These are phyloP conservation scores for Manis crassicaudata DNA, from an alignment of 2,797 vertebrate species.

Conservation along the genomic window DNA sequence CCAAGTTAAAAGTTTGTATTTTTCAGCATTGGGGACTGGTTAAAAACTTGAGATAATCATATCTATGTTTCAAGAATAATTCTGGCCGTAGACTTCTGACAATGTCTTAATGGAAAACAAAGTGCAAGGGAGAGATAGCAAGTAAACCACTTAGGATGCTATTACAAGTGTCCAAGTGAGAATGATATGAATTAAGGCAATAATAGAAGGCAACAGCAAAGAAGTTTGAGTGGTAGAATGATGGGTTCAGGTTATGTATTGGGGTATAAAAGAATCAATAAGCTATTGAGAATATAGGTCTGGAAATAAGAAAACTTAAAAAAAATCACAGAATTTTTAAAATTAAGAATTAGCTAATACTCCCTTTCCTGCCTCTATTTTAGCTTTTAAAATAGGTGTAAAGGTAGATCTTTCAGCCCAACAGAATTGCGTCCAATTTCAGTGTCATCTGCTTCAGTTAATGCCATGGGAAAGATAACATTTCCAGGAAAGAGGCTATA, in stretches of 20 bases:
- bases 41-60: not conserved
- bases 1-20: not conserved
- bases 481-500: not conserved
- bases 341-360: not conserved
- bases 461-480: not conserved
- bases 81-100: not conserved
- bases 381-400: not conserved
- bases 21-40: not conserved
- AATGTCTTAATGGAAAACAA: not conserved
- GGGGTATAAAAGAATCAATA: not conserved
- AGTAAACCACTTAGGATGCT: not conserved
- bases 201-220: not conserved
- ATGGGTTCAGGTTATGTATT: not conserved
- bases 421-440: not conserved
- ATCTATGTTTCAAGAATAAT: not conserved
- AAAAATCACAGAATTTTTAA: not conserved
- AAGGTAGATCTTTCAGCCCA: not conserved
- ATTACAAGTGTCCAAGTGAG: not conserved
- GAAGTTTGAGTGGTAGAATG: not conserved
- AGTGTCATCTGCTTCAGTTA: not conserved
- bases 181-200: not conserved
- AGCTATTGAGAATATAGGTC: not conserved
- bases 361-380: not conserved
- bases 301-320: not conserved
- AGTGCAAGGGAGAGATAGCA: not conserved